Evolutionary conservation across 2,888 invertebrate genomes (phyloP), one percentile per base, ranked within the genome.

Genomic region (Eristalinus aeneus): DNA sequence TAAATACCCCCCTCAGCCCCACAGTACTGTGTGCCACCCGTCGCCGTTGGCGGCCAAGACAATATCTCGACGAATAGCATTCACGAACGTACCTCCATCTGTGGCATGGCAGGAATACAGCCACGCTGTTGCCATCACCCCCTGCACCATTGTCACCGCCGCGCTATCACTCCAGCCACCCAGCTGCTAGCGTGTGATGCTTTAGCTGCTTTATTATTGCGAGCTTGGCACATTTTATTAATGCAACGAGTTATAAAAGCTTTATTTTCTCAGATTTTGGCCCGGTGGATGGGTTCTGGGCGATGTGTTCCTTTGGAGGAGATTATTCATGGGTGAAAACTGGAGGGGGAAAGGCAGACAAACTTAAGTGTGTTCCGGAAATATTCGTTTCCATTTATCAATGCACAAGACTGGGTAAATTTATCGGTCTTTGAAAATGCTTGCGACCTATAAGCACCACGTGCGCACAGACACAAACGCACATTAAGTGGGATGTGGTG

Each of bases 151-250:
- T 20, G 16, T 20, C 10, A 1, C 16, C 16, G 23, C 10, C 1
- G 16, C 16, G 23, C 46, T 60, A 58, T 11, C 46, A 8, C 46
- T 16, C 16, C 46, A 8, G 60, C 27, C 74, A 56, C 65, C 16
- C 16, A 23, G 32, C 32, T 46, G 32, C 32, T 46, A 63, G 32
- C 53, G 60, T 61, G 36, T 11, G 67, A 20, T 16, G 60, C 60
- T 72, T 63, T 61, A 68, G 60, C 60, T 54, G 76, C 61, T 76
- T 68, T 76, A 68, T 76, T 76, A 34, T 53, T 61, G 32, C 34
- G 20, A 68, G 68, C 20, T 68, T 68, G 36, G 68, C 53, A 76
- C 76, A 61, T 61, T 76, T 76, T 61, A 61, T 53, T 76, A 56
- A 56, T 56, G 56, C 56, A 56, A 56, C 56, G 56, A 46, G 23